Evolutionary conservation across 2,113 vertebrate genomes (phyloP).

Genomic region (Neoarius graeffei): DNA sequence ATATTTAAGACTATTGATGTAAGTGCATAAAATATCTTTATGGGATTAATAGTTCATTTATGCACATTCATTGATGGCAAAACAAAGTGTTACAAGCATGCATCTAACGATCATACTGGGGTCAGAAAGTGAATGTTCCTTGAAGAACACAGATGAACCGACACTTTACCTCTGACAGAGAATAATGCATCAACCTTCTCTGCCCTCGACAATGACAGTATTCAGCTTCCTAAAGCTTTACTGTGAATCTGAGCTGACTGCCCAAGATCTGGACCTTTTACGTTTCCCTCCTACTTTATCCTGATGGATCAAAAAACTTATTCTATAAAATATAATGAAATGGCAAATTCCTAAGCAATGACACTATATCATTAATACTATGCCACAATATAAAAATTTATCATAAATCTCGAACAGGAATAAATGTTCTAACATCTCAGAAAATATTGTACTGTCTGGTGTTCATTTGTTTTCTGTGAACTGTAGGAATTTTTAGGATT

Average conservation of each 20-base stretch:
- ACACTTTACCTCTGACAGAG: not conserved
- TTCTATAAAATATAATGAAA: not conserved
- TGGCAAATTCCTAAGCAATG: not conserved
- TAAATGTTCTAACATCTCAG: not conserved
- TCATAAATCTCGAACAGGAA: not conserved
- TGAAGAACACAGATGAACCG: not conserved
- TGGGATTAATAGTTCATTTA: not conserved
- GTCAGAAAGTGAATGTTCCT: not conserved
- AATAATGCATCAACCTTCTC: not conserved
- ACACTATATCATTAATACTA: not conserved
- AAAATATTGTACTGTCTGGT: not conserved
- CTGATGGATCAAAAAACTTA: not conserved
- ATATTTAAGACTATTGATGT: not conserved
- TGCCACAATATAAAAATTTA: not conserved
- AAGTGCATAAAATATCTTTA: not conserved
- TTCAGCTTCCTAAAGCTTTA: not conserved
- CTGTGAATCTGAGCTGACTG: not conserved
- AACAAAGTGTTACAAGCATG: not conserved
- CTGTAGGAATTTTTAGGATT: no score
- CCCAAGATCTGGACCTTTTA: not conserved
- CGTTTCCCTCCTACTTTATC: not conserved
- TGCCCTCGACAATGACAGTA: not conserved
- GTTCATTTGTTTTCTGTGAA: not conserved
- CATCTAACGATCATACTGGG: not conserved
- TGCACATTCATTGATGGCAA: not conserved